phyloP scores from a whole-genome alignment of 2,113 vertebrate genomes.

The Scophthalmus maximus region DNA sequence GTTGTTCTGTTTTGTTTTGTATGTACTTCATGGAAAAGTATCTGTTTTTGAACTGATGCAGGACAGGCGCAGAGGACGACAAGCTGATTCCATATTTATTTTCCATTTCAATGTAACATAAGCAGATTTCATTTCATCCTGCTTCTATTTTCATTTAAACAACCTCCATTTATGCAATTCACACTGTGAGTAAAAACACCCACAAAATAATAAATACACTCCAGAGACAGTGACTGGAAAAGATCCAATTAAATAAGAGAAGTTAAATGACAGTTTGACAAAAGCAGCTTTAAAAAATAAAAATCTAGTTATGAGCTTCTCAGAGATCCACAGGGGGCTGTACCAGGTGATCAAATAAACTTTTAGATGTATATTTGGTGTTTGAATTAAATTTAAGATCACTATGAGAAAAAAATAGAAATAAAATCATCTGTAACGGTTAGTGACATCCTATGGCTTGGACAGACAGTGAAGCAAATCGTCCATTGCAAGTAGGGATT shows the following conservation, averaged over 20 bases:
- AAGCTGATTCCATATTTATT: conserved; percentile 14
- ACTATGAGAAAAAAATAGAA: neutral
- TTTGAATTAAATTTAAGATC: neutral
- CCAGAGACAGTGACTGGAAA: neutral
- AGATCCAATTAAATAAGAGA: neutral
- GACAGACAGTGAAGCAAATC: no score
- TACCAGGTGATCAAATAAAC: conserved; percentile 20
- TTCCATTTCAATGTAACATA: neutral
- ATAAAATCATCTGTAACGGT: no score
- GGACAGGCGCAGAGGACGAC: neutral
- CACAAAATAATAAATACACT: neutral
- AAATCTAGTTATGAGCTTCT: neutral
- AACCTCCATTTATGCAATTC: neutral
- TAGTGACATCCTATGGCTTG: no score
- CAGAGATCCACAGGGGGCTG: neutral
- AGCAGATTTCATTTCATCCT: neutral
- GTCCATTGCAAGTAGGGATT: no score
- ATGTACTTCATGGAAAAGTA: conserved; percentile 7
- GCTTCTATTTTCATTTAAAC: neutral
- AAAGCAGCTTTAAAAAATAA: neutral
- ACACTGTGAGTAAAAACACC: neutral
- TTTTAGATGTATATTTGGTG: conserved; percentile 7
- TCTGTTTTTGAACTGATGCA: neutral
- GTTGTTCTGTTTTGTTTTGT: conserved; percentile 44
- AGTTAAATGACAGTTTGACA: neutral